Base-by-base conservation (phyloP, 2,113 vertebrate species). In the Herpetotheres cachinnans region DNA sequence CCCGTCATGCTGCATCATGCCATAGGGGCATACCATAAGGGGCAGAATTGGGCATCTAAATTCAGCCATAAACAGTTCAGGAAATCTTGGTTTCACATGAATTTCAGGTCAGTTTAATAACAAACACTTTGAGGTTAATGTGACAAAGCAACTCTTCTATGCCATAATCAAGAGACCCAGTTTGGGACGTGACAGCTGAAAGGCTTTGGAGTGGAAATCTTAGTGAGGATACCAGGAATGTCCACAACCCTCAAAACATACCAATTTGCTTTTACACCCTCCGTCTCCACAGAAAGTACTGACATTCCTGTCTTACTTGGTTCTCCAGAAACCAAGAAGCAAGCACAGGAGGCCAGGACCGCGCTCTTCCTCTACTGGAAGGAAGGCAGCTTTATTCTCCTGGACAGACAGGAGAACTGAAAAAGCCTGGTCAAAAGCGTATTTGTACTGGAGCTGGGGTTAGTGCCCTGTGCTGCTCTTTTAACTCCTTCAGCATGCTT, bases 1-100 rank as follows among this genome's bases (percentile, higher is more conserved):
- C 65, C 87, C 14, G 3, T 4, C 0, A 2, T 1, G 26, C 61
- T 92, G 76, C 65, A 19, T 3, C 30, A 6, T 0, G 0, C 46
- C 78, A 10, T 2, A n/a, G 21, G 47, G 71, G 15, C 26, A 4
- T 5, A 16, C 54, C 49, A 16, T 8, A 59, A 34, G 13, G 25
- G 38, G 22, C 67, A 91, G 65, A 93, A 82, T 40, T 22, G 30
- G 34, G 59, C 55, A 59, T 4, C 44, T 16, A 38, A 85, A 79
- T 38, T 29, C 78, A 79, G 22, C 13, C 56, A 63, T 4, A 9
- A 61, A 44, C 54, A 76, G 36, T 10, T 65, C 50, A 65, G 24
- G 34, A 47, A 52, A 82, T 30, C 63, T 63, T 67, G 73, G 47
- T 78, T 77, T 90, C 71, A 76, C 6, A 3, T 1, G 17, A 65